Conservation (phyloP, 1,140 invertebrate species). For the Pachyrhynchus sulphureomaculatus region DNA sequence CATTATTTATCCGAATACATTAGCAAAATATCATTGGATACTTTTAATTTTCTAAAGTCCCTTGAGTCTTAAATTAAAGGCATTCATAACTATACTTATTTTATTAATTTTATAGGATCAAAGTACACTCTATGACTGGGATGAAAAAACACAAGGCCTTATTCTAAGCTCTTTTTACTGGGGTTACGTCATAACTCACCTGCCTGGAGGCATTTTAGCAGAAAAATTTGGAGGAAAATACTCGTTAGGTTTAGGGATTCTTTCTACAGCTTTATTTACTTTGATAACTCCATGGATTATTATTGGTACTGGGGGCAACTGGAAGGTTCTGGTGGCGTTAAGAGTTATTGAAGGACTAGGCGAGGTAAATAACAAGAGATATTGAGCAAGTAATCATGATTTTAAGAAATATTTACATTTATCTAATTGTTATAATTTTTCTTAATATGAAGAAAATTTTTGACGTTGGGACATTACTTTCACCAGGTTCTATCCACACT, state of each 20-base stretch:
- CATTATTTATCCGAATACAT: too few relatives aligned
- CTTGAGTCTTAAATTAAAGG: too few relatives aligned
- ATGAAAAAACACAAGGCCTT: slow-evolving; percentile 65
- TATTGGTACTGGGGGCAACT: slow-evolving; percentile 56
- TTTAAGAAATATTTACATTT: too few relatives aligned
- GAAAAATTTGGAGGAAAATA: slow-evolving; percentile 77
- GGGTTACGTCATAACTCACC: slow-evolving; percentile 72
- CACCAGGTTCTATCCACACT: too few relatives aligned
- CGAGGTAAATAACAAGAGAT: slow-evolving; percentile 61
- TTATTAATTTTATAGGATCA: slow-evolving; percentile 31
- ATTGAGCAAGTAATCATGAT: too few relatives aligned
- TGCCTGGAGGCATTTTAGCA: slow-evolving; percentile 74
- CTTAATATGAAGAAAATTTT: too few relatives aligned
- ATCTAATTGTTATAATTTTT: too few relatives aligned
- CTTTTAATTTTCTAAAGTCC: neutral
- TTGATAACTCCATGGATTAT: slow-evolving; percentile 68
- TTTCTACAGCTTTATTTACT: slow-evolving; percentile 74
- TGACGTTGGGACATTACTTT: too few relatives aligned
- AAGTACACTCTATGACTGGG: slow-evolving; percentile 60
- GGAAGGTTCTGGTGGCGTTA: slow-evolving; percentile 60
- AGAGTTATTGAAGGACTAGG: slow-evolving; percentile 70
- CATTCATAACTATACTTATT: too few relatives aligned
- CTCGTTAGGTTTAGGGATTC: slow-evolving; percentile 71
- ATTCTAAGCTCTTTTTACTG: slow-evolving; percentile 69
- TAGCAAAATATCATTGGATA: too few relatives aligned